A percentile compares a stretch with the other conserved stretches of the same genome.
Evolutionary conservation across 2,113 vertebrate genomes (phyloP).

Genomic region (Atrichornis clamosus): DNA sequence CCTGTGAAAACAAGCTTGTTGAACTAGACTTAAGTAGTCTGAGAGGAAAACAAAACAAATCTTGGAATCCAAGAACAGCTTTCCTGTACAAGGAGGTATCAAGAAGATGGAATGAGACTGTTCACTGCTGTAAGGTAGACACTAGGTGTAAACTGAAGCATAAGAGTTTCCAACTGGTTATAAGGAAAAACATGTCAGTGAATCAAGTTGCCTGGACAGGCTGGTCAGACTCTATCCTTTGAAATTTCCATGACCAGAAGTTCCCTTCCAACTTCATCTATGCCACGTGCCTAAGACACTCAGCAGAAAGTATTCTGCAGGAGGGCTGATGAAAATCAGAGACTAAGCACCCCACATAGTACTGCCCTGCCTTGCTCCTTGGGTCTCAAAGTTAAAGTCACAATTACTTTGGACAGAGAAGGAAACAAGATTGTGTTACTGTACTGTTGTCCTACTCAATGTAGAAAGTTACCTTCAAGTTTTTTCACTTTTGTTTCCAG

Average conservation of each 20-base stretch:
- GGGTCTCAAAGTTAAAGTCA: background rate
- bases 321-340: background rate
- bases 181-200: background rate
- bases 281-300: background rate
- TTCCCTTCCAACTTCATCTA: background rate
- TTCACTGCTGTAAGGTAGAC: background rate
- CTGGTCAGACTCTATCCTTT: background rate
- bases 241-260: background rate
- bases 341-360: background rate
- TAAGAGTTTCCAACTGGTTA: background rate
- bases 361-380: background rate
- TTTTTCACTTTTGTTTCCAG: conserved; percentile 85
- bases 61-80: background rate
- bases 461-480: conserved; percentile 81
- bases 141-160: background rate
- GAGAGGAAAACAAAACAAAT: background rate
- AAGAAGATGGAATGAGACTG: background rate
- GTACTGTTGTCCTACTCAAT: background rate
- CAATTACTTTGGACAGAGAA: background rate
- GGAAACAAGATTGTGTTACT: background rate
- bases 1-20: background rate
- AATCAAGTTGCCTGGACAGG: background rate
- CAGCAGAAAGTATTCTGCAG: background rate
- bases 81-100: background rate
- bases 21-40: background rate